Evolutionary conservation across 1,140 invertebrate genomes (phyloP), one percentile per base, ranked within the genome.

Genomic region (Drosophila cardini): DNA sequence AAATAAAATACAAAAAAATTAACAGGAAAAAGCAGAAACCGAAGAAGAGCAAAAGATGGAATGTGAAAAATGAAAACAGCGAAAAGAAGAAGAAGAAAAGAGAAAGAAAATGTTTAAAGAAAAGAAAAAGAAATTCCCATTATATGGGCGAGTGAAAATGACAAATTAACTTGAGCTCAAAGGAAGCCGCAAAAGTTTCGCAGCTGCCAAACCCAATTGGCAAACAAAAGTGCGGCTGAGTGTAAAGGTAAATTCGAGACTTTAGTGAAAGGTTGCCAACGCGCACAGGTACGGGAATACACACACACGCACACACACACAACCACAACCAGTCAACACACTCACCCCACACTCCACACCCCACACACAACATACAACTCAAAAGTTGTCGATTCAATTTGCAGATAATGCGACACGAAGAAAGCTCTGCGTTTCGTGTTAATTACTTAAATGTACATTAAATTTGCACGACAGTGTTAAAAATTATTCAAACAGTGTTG

Each of bases 61-160:
- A 62, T 62, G 60, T 30, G 45, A 48, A 40, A 63, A 63, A 63
- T 50, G 45, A 52, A 60, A 40, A 46, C 16, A 42, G 43, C 30
- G 30, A 72, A 18, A 43, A n/a, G n/a, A 21, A 46, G 13, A 5
- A 52, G 13, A 2, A 4, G 16, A 21, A 40, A 5, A 46, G n/a
- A 2, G 10, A 32, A 21, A 40, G 15, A 36, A n/a, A n/a, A n/a
- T n/a, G n/a, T n/a, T n/a, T n/a, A n/a, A 13, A 42, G 56, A 50
- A 46, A 52, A 46, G 72, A 77, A 5, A 74, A 53, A 53, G n/a
- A 61, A 68, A 73, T 83, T 78, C 75, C 75, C 82, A 85, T 85
- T 85, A 87, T 87, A 85, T 87, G 82, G 82, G 56, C 83, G 71
- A 78, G 75, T 82, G 82, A 85, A 85, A 85, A 85, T 85, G 82